Base-by-base conservation (phyloP, 2,113 vertebrate species). In the Hyperoodon ampullatus region DNA sequence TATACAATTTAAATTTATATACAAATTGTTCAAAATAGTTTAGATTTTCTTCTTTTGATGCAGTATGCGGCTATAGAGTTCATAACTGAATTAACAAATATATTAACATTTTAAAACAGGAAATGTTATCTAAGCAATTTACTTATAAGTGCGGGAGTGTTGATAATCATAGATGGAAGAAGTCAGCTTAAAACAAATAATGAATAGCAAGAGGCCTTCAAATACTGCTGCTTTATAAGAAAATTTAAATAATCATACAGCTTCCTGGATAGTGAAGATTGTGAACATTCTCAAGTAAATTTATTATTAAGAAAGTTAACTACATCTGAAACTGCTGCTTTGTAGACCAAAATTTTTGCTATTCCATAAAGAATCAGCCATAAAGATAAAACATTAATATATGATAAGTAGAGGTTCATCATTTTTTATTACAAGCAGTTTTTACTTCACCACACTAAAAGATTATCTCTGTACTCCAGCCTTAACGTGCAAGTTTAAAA, bases 351-450 rank as follows among this genome's bases (percentile, higher is more conserved):
- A 88, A 44, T 30, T 85, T 82, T n/a, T 85, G 53, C 39, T 61
- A 58, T 42, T 71, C 19, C 72, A 7, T 77, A 86, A 6, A 97
- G 53, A 90, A 96, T 70, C 61, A 89, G 26, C 47, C 39, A 82
- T 92, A 89, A 78, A 86, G 94, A 55, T 19, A 33, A 84, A 83
- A 30, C 24, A 92, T 68, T 94, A 88, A 63, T 75, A 84, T 23
- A 68, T 39, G 35, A 65, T 35, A 95, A 78, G 58, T n/a, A 83
- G 16, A 65, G 15, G 10, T 39, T 77, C 30, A 30, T 81, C 42
- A 66, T 66, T 71, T 94, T 94, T 94, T 47, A 84, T 84, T 80
- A 71, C 5, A 94, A 94, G 35, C 21, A 84, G 26, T 84, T 75
- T 94, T 91, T 28, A 86, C 30, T 93, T 91, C 33, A 63, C 44